Base-by-base conservation (phyloP, 1,140 invertebrate species). In the Adoxophyes honmai region DNA sequence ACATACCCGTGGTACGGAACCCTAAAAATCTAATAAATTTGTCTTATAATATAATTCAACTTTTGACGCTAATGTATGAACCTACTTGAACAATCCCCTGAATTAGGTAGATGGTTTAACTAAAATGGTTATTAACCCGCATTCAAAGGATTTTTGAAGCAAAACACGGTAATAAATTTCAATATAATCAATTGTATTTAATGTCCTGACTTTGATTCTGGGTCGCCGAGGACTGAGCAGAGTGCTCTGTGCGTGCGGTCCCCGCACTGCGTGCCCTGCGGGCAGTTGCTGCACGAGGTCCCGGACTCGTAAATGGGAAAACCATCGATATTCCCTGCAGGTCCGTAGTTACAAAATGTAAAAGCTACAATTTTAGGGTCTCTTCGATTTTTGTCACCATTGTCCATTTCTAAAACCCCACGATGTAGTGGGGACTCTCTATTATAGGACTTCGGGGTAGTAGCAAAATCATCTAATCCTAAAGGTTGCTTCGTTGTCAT, bases 301-400 rank as follows among this genome's bases (percentile, higher is more conserved):
- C 85, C 85, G 7, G 74, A 70, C 53, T 84, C 73, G 51, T 88
- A 88, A 58, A 88, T 86, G 6, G 85, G 85, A 52, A 85, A 85
- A 1, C 85, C 85, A 11, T 83, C 78, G 34, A 85, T 77, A 55
- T 88, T 88, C 8, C 85, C 85, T 16, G 82, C 82, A 15, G 85
- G 85, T 1, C 85, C 85, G 36, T 88, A 88, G 56, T 88, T 86
- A 59, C 85, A 88, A 66, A 88, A 75, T 36, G 83, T 86, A 51
- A 77, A 84, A 0, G 80, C 81, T 57, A 86, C 68, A 15, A 88
- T 78, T 54, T 75, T 76, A 0, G 69, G 55, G 11, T 81, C 75
- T 21, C 66, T 62, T 11, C 61, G 54, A 54, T 57, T 66, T 21
- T 60, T 65, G n/a, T 57, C 56, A 44, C 63, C 68, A n/a, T 53